Base-by-base conservation (phyloP, 1,140 invertebrate genomes). In the Oncopeltus fasciatus region DNA sequence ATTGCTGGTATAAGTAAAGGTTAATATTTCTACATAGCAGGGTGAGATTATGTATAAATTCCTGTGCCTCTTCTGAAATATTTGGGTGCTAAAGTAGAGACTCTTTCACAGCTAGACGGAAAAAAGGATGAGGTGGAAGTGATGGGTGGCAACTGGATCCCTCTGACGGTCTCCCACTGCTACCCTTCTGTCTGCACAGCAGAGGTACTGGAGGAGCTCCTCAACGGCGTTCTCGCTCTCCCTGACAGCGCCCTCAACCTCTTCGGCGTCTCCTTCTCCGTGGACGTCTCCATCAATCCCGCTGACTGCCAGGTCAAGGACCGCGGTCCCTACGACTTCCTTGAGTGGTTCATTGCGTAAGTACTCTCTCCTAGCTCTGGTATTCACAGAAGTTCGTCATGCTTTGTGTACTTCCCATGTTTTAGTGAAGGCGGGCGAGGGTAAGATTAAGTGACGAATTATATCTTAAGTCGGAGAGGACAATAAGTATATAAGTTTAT, bases 101-200 rank as follows among this genome's bases (percentile, higher is more conserved):
- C n/a, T n/a, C n/a, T n/a, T n/a, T n/a, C n/a, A n/a, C n/a, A n/a
- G n/a, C n/a, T n/a, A n/a, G n/a, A n/a, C n/a, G n/a, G n/a, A n/a
- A n/a, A n/a, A n/a, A n/a, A n/a, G n/a, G n/a, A n/a, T n/a, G n/a
- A n/a, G n/a, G n/a, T n/a, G 2, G 16, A 47, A 2, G 0, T 29
- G 21, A 12, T 61, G 14, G 59, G 59, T 11, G 62, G 44, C 2
- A 18, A 49, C 27, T 49, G 24, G 16, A 20, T 64, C 2, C 21
- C 57, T 1, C 5, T 51, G 14, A 64, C 62, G 14, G 27, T 59
- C 28, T 33, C 62, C 1, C 62, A 59, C 26, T 64, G 62, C n/a
- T 59, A 56, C 43, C 62, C 62, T 9, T 28, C 43, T n/a, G 12
- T 28, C 29, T 64, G 62, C 27, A 21, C 31, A n/a, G 12, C 57